Percentiles rank a stretch among this genome's conserved stretches.
These are phyloP conservation scores for Sicus ferrugineus DNA, from an alignment of 2,888 invertebrate species.

Conservation along the genomic window DNA sequence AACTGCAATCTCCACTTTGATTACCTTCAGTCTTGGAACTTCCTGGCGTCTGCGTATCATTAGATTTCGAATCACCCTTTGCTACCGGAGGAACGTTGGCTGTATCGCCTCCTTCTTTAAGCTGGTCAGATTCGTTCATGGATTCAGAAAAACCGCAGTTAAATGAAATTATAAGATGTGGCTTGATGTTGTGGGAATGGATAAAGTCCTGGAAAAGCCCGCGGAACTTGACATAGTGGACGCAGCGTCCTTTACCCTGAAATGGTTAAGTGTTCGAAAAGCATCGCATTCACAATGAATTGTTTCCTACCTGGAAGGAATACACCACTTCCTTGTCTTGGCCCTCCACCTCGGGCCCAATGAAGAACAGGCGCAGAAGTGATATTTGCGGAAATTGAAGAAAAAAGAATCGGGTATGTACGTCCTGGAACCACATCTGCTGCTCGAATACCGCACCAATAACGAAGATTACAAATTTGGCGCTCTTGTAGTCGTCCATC, in stretches of 20 bases:
- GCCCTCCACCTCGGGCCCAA: slow-evolving; percentile 47
- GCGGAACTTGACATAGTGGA: slow-evolving; percentile 34
- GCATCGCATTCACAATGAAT: background rate
- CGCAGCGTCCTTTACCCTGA: slow-evolving; percentile 38
- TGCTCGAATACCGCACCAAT: slow-evolving; percentile 49
- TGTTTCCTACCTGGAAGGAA: slow-evolving; percentile 32
- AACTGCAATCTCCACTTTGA: background rate
- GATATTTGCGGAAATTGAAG: slow-evolving; percentile 47
- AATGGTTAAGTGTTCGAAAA: background rate
- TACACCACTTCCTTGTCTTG: background rate
- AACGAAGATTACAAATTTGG: slow-evolving; percentile 46
- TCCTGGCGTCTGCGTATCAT: background rate
- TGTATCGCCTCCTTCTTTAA: background rate
- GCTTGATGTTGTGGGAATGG: slow-evolving; percentile 35
- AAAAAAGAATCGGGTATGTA: slow-evolving; percentile 53
- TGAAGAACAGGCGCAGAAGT: slow-evolving; percentile 48
- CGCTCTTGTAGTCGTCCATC: slow-evolving; percentile 19
- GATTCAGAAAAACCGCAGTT: slow-evolving; percentile 55
- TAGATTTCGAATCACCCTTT: background rate
- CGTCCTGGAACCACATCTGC: slow-evolving; percentile 47
- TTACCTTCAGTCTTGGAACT: background rate
- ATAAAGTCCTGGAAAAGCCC: slow-evolving; percentile 47
- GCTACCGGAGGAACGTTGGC: background rate
- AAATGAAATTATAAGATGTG: slow-evolving; percentile 50
- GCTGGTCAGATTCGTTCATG: slow-evolving; percentile 18